Evolutionary conservation across 2,888 invertebrate species (phyloP), one percentile per base, ranked within the genome.

Genomic region (Tachina fera): DNA sequence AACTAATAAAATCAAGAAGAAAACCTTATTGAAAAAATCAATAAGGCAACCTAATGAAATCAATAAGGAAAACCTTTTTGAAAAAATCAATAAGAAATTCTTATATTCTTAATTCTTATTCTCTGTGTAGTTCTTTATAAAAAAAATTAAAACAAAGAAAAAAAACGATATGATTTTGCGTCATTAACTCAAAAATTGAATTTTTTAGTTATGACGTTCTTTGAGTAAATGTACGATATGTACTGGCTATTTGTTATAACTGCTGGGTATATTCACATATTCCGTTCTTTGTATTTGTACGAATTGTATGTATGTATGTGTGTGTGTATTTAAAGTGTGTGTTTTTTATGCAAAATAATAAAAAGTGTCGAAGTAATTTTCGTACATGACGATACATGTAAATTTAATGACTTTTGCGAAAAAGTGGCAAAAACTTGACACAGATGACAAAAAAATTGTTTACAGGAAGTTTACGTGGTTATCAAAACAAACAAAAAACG

Each of bases 371-470:
- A 79, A 82, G 87, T 82, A 85, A 87, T 87, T 87, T 88, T 79
- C 71, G 77, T 87, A 87, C 87, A 87, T 83, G 87, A 76, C 87
- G 81, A 79, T 83, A 67, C 79, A 87, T 84, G 87, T 85, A 86
- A 87, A 87, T 87, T 88, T 88, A 88, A 88, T 87, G 87, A 87
- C 86, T 86, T 86, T 87, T 87, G 86, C 80, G 81, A 85, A 74
- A 84, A 79, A 88, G 87, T 87, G 85, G 83, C 87, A 87, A 79
- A 82, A 86, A 86, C 61, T 87, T 87, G 84, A 87, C 86, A 87
- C 71, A 86, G 53, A 82, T 77, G 67, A 85, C 65, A 85, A 77
- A 84, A 79, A 83, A 83, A 85, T 74, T 83, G 65, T 84, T 70
- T 75, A 74, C 86, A 79, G 53, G 51, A 61, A 82, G 53, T 60